These are phyloP conservation scores for Gadus chalcogrammus DNA, from an alignment of 2,113 vertebrate species.

Conservation along the genomic window DNA sequence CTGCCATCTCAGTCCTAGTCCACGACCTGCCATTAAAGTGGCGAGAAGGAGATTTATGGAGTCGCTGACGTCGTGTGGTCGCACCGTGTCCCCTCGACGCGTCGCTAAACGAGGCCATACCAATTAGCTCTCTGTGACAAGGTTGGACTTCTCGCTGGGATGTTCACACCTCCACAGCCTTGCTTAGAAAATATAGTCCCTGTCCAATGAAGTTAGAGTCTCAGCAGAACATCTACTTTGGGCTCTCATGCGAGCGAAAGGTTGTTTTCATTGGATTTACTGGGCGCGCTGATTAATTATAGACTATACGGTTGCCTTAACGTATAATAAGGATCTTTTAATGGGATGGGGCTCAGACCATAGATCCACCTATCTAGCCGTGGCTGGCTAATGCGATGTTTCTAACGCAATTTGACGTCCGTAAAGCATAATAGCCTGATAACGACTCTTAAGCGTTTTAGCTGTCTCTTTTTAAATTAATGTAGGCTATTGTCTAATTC, in stretches of 20 bases:
- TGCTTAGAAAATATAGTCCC: slow-evolving; percentile 1
- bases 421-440: no score
- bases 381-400: no score
- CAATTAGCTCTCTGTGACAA: slow-evolving; percentile 70
- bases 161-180: slow-evolving; percentile 36
- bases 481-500: no score
- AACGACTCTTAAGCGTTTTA: no score
- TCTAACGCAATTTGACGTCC: no score
- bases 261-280: not conserved
- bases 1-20: slow-evolving; percentile 62
- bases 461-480: no score
- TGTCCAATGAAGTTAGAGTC: slow-evolving; percentile 22
- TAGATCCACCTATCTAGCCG: no score
- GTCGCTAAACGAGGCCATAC: slow-evolving; percentile 73
- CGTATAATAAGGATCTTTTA: no score
- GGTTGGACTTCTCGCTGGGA: slow-evolving; percentile 42
- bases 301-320: no score
- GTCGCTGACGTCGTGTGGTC: slow-evolving; percentile 68
- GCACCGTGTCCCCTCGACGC: slow-evolving; percentile 56
- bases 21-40: slow-evolving; percentile 66
- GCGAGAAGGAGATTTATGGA: slow-evolving; percentile 71
- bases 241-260: not conserved
- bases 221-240: not conserved
- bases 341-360: no score
- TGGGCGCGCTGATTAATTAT: not conserved